These are phyloP conservation scores for Dasypolia templi DNA, from an alignment of 2,888 invertebrate genomes.

Conservation along the genomic window DNA sequence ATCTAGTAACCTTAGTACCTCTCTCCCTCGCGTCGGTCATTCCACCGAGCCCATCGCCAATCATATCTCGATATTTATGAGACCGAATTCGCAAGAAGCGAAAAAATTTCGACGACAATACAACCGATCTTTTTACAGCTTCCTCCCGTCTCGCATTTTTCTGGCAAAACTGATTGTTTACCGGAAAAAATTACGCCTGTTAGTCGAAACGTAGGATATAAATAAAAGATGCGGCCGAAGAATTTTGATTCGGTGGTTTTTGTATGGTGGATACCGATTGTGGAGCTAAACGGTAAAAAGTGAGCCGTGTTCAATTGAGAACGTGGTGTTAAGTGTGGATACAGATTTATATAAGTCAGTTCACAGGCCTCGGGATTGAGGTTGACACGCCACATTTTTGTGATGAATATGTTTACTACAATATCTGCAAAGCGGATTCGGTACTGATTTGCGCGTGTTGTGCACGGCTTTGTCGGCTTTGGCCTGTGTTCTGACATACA, in stretches of 20 bases:
- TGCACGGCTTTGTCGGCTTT: too few relatives aligned
- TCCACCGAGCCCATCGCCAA: conserved; percentile 75
- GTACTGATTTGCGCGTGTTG: background rate
- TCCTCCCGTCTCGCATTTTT: conserved; percentile 89
- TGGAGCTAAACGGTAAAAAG: conserved; percentile 80
- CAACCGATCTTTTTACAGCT: conserved; percentile 85
- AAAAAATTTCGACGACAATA: conserved; percentile 81
- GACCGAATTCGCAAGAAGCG: conserved; percentile 72
- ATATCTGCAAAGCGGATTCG: background rate
- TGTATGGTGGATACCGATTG: conserved; percentile 81
- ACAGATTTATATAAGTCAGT: conserved; percentile 77
- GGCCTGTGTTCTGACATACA: background rate
- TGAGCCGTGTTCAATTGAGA: conserved; percentile 79
- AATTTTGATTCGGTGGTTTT: conserved; percentile 90
- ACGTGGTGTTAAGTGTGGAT: conserved; percentile 81
- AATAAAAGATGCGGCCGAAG: conserved; percentile 88
- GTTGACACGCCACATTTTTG: conserved; percentile 4
- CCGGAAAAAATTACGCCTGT: conserved; percentile 90
- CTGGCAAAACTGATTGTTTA: conserved; percentile 90
- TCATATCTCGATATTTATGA: conserved; percentile 87
- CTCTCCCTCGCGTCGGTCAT: conserved; percentile 66
- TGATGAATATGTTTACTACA: background rate
- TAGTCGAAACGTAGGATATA: conserved; percentile 86
- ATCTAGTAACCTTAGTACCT: conserved; percentile 37
- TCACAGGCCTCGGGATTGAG: conserved; percentile 70